Evolutionary conservation across 1,140 invertebrate genomes (phyloP).

Genomic region (Yoshiicerus persimilis): DNA sequence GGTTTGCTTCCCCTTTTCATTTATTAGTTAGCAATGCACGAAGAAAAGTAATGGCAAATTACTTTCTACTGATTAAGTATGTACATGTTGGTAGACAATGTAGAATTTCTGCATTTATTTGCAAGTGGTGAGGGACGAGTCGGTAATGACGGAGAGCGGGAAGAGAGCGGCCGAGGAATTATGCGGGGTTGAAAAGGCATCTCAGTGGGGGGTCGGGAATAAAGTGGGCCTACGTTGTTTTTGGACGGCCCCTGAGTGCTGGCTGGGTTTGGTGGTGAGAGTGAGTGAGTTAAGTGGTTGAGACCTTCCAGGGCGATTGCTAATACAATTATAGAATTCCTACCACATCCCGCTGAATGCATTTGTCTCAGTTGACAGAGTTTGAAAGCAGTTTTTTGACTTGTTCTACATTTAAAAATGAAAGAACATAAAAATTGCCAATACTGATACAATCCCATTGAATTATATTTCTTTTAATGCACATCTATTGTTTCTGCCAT

Average conservation of each 20-base stretch:
- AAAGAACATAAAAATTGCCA: neutral
- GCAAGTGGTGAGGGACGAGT: neutral
- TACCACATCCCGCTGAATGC: conserved; percentile 17
- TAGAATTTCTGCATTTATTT: too few species aligned
- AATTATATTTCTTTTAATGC: conserved; percentile 16
- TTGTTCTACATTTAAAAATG: conserved; percentile 18
- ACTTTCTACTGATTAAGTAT: neutral
- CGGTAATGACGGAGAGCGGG: neutral
- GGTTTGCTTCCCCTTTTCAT: neutral
- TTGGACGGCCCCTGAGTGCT: neutral
- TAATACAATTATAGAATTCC: neutral
- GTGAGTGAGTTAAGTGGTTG: neutral
- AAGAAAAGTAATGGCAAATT: neutral
- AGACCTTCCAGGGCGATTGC: neutral
- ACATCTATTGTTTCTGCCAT: conserved; percentile 20
- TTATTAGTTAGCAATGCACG: neutral
- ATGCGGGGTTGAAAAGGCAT: neutral
- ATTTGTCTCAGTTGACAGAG: conserved; percentile 9
- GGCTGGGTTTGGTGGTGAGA: neutral
- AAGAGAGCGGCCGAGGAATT: neutral
- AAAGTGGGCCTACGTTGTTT: neutral
- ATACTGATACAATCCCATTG: conserved; percentile 17
- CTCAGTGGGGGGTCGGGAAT: neutral
- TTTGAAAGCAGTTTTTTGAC: neutral
- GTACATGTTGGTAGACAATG: too few species aligned